Percentiles rank a stretch among this genome's conserved stretches.
These are phyloP conservation scores for Litocranius walleri DNA, from an alignment of 2,113 vertebrate genomes.

Conservation along the genomic window DNA sequence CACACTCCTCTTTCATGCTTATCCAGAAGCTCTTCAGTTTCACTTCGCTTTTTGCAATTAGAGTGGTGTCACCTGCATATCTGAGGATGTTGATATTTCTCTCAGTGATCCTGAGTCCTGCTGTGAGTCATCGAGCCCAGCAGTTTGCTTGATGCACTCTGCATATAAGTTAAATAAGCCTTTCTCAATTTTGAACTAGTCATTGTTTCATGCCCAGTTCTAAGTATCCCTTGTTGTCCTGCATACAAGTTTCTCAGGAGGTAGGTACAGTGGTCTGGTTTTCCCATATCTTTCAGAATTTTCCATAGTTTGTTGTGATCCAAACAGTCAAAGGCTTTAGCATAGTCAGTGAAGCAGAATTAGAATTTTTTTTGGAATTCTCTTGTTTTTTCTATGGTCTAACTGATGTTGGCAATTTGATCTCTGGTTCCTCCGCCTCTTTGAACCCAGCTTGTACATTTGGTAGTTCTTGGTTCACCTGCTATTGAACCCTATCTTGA, in stretches of 20 bases:
- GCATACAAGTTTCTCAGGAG: neutral
- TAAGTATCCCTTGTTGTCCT: neutral
- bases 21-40: neutral
- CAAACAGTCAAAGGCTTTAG: neutral
- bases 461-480: neutral
- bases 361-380: neutral
- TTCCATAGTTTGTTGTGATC: neutral
- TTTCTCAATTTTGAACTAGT: neutral
- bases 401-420: neutral
- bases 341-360: neutral
- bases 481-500: neutral
- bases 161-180: neutral
- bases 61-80: neutral
- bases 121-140: neutral
- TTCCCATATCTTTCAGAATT: neutral
- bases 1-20: neutral
- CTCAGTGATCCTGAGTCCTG: neutral
- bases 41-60: fast-evolving
- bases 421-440: neutral
- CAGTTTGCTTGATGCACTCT: neutral
- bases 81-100: neutral
- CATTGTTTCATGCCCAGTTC: neutral
- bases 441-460: neutral
- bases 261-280: neutral
- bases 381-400: neutral